These are phyloP conservation scores for Pogoniulus pusillus DNA, from an alignment of 2,797 vertebrate genomes.

Conservation along the genomic window DNA sequence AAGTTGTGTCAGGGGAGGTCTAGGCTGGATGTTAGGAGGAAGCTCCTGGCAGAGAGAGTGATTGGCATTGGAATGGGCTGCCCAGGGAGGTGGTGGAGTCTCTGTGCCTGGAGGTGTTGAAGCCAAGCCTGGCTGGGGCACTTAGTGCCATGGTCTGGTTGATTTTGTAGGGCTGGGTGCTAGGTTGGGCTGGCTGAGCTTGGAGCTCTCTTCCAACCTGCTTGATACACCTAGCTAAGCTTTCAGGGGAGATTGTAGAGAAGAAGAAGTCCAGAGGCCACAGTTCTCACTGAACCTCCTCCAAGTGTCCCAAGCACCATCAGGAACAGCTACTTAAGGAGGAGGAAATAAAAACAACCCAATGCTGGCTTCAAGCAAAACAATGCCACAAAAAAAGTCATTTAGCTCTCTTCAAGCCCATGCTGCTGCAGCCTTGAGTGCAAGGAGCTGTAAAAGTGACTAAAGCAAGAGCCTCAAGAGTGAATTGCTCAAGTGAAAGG, in stretches of 20 bases:
- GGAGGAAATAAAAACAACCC: no score
- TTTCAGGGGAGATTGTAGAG: neutral
- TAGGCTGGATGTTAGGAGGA: no score
- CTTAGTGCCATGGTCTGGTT: no score
- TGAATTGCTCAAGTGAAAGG: conserved; percentile 46
- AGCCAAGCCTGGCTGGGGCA: no score
- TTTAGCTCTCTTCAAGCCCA: conserved; percentile 1
- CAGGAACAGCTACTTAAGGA: neutral
- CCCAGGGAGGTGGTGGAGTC: no score
- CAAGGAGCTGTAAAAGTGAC: neutral
- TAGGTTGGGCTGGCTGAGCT: no score
- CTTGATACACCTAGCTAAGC: neutral
- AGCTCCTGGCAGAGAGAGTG: no score
- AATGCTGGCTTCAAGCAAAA: neutral
- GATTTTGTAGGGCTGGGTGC: no score
- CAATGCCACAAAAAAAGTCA: neutral
- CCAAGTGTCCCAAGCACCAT: neutral
- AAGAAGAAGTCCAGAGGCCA: neutral
- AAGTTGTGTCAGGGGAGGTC: no score
- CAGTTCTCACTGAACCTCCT: neutral
- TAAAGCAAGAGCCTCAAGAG: neutral
- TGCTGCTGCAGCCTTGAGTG: neutral
- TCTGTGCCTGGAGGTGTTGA: no score
- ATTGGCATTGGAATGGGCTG: no score
- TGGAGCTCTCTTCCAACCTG: no score